A percentile compares a stretch with the other conserved stretches of the same genome.
Conservation (phyloP, 2,888 invertebrate species). For the Spodoptera littoralis region DNA sequence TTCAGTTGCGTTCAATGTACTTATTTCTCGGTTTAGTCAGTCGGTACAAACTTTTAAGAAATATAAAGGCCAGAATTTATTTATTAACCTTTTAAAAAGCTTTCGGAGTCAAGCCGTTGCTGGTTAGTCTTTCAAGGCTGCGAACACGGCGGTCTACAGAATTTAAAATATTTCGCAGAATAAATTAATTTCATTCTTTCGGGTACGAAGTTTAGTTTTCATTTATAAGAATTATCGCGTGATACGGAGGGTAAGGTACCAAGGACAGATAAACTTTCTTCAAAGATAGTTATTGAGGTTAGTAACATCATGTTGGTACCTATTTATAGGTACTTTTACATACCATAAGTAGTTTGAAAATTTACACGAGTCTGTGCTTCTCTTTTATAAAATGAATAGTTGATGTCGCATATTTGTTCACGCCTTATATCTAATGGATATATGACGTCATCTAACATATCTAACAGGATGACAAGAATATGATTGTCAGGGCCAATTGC, state of each 20-base stretch:
- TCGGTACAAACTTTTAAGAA: conserved; percentile 36
- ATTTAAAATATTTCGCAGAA: conserved; percentile 40
- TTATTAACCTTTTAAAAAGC: conserved; percentile 51
- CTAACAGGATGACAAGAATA: too few relatives aligned
- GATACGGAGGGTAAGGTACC: conserved; percentile 26
- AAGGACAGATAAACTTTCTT: conserved; percentile 25
- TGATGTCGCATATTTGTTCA: too few relatives aligned
- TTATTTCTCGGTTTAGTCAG: conserved; percentile 27
- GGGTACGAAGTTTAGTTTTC: conserved; percentile 30
- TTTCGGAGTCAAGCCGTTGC: conserved; percentile 38
- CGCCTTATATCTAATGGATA: too few relatives aligned
- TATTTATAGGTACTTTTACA: too few relatives aligned
- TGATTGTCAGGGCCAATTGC: too few relatives aligned
- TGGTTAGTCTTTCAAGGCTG: conserved; percentile 43
- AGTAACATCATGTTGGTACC: neutral
- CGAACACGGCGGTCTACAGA: conserved; percentile 26
- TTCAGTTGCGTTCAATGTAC: conserved; percentile 19
- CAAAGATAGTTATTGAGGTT: conserved; percentile 3
- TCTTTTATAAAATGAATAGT: too few relatives aligned
- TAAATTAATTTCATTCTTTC: conserved; percentile 39
- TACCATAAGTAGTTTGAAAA: too few relatives aligned
- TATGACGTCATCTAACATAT: too few relatives aligned
- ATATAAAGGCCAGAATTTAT: conserved; percentile 48
- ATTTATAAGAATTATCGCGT: conserved; percentile 36
- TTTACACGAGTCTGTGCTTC: too few relatives aligned